Evolutionary conservation across 1,140 invertebrate species (phyloP).

Genomic region (Caenorhabditis brenneri): DNA sequence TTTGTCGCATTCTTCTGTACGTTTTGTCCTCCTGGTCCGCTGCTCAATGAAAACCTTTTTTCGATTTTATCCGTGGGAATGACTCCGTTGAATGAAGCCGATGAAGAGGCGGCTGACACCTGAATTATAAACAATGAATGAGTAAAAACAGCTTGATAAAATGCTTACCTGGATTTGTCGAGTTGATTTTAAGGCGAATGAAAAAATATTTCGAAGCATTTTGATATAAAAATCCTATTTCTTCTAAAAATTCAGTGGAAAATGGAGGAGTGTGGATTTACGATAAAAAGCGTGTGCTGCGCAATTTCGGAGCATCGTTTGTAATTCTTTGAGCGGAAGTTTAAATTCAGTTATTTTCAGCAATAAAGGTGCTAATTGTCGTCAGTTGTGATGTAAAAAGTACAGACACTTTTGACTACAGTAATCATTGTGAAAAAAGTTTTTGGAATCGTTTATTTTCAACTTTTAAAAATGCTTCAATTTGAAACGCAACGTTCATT

Average conservation of each 20-base stretch:
- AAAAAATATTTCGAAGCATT: not conserved
- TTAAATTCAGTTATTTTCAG: not conserved
- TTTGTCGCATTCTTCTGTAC: slow-evolving; percentile 53
- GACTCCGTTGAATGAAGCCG: slow-evolving; percentile 33
- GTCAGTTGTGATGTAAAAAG: too few species aligned
- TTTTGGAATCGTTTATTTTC: too few species aligned
- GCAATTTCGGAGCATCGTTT: not conserved
- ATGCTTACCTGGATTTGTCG: not conserved
- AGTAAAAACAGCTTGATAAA: not conserved
- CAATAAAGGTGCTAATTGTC: too few species aligned
- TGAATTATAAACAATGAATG: not conserved
- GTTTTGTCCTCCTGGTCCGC: slow-evolving; percentile 50
- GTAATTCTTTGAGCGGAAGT: not conserved
- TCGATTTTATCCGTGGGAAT: slow-evolving; percentile 44
- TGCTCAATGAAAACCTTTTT: slow-evolving; percentile 36
- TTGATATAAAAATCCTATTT: not conserved
- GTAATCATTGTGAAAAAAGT: too few species aligned
- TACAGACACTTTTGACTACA: too few species aligned
- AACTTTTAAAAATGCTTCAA: too few species aligned
- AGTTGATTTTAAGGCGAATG: not conserved
- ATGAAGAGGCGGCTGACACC: not conserved
- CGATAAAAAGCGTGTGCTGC: not conserved
- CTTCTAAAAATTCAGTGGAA: not conserved
- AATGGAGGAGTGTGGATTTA: not conserved
- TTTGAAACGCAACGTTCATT: too few species aligned